Percentiles rank a stretch among this genome's conserved stretches.
Evolutionary conservation across 1,140 invertebrate genomes (phyloP).

Genomic region (Manduca sexta): DNA sequence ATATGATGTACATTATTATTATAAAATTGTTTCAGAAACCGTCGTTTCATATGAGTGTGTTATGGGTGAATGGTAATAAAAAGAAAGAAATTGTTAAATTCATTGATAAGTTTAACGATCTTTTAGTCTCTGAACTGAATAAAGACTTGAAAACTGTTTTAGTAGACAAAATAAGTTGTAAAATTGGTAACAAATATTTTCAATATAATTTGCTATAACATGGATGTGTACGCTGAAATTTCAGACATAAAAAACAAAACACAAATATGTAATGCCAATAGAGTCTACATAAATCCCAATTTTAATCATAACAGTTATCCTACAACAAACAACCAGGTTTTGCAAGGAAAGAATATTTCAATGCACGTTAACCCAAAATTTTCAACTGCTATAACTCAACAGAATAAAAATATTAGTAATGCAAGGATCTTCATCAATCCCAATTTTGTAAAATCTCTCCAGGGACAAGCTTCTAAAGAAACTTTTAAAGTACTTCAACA

Average conservation of each 20-base stretch:
- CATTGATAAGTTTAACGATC: constrained; percentile 37
- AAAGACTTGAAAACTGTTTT: constrained; percentile 18
- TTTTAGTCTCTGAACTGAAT: constrained; percentile 29
- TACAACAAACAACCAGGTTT: constrained; percentile 1
- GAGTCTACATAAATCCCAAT: constrained; percentile 58
- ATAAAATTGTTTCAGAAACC: constrained; percentile 73
- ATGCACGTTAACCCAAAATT: constrained; percentile 41
- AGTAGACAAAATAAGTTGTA: constrained; percentile 45
- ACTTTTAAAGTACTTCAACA: background rate
- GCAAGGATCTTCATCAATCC: constrained; percentile 55
- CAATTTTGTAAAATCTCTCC: constrained; percentile 37
- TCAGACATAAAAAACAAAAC: constrained; percentile 9
- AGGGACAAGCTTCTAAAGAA: background rate
- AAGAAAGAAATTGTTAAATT: constrained; percentile 54
- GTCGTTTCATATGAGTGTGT: constrained; percentile 81
- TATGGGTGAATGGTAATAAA: constrained; percentile 78
- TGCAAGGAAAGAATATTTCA: constrained; percentile 6
- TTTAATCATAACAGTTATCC: constrained; percentile 37
- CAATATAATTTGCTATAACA: constrained; percentile 31
- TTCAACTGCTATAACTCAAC: constrained; percentile 17
- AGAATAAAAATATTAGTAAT: constrained; percentile 7
- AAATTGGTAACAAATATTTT: constrained; percentile 56
- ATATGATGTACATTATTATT: too few relatives aligned
- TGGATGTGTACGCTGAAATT: constrained; percentile 17
- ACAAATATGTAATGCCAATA: constrained; percentile 26